Conservation (phyloP, 2,888 invertebrate genomes). For the Thalpophila matura region DNA sequence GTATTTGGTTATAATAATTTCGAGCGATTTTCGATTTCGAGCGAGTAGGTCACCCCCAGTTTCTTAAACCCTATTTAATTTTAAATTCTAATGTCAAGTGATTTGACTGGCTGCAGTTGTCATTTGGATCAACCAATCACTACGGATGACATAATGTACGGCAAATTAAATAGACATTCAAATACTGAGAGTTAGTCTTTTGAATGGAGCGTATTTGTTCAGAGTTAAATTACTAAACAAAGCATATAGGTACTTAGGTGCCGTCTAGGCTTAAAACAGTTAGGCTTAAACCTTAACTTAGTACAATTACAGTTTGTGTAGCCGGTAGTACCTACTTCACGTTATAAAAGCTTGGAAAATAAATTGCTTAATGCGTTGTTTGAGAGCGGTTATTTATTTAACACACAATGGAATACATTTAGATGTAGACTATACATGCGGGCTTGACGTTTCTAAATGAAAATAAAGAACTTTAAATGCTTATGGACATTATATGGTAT, state of each 20-base stretch:
- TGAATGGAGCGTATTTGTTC: constrained; percentile 12
- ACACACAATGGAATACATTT: constrained; percentile 57
- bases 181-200: constrained; percentile 1
- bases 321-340: constrained; percentile 56
- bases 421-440: constrained; percentile 41
- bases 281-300: constrained; percentile 41
- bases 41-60: no score
- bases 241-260: constrained; percentile 7
- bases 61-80: no score
- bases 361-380: constrained; percentile 65
- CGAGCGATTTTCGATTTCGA: no score
- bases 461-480: constrained; percentile 20
- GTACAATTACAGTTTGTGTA: constrained; percentile 53
- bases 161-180: no score
- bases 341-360: constrained; percentile 68
- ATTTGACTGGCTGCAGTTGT: no score
- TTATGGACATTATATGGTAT: no score
- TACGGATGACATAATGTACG: no score
- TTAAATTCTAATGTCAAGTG: no score
- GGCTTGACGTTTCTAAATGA: constrained; percentile 18
- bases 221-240: constrained; percentile 17
- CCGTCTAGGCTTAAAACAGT: constrained; percentile 34
- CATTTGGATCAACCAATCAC: no score
- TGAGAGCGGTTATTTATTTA: constrained; percentile 65
- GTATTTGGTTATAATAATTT: constrained; percentile 6